phyloP scores from a whole-genome alignment of 2,113 vertebrate species.

The Dicerorhinus sumatrensis region DNA sequence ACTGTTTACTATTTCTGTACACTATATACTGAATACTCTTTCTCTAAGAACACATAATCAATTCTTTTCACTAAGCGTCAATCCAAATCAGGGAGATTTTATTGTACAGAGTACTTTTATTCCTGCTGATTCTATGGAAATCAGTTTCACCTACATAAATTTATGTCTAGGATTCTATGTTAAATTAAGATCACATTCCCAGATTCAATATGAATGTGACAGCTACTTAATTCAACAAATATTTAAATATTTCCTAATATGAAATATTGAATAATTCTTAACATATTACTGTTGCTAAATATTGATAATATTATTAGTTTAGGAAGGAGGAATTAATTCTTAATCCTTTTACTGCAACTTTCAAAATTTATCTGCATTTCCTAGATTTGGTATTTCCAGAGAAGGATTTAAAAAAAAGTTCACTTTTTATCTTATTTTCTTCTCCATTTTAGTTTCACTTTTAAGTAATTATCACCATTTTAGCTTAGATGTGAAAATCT shows the following conservation, averaged over 20 bases:
- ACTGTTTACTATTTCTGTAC: not conserved
- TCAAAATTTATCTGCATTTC: slow-evolving; percentile 50
- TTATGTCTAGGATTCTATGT: not conserved
- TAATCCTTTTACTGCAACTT: slow-evolving; percentile 38
- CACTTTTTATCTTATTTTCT: slow-evolving; percentile 45
- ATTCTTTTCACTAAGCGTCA: slow-evolving; percentile 34
- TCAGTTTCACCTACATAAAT: not conserved
- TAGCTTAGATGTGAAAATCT: slow-evolving; percentile 2
- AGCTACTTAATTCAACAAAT: slow-evolving; percentile 33
- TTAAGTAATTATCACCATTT: slow-evolving; percentile 54
- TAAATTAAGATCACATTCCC: slow-evolving; percentile 2
- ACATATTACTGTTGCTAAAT: slow-evolving; percentile 13
- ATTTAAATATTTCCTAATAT: slow-evolving; percentile 40
- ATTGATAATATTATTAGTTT: slow-evolving; percentile 23
- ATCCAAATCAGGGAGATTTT: not conserved
- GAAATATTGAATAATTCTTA: slow-evolving; percentile 31
- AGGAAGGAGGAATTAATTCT: not conserved
- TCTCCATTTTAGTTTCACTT: slow-evolving; percentile 68
- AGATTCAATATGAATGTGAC: slow-evolving; percentile 49
- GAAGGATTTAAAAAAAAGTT: slow-evolving; percentile 6
- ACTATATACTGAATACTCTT: not conserved
- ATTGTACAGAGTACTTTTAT: slow-evolving; percentile 15
- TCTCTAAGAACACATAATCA: not conserved
- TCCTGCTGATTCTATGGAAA: slow-evolving; percentile 46
- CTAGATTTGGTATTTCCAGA: slow-evolving; percentile 24